These are phyloP conservation scores for Romanogobio albipinnatus DNA, from an alignment of 2,113 vertebrate species.

Conservation along the genomic window DNA sequence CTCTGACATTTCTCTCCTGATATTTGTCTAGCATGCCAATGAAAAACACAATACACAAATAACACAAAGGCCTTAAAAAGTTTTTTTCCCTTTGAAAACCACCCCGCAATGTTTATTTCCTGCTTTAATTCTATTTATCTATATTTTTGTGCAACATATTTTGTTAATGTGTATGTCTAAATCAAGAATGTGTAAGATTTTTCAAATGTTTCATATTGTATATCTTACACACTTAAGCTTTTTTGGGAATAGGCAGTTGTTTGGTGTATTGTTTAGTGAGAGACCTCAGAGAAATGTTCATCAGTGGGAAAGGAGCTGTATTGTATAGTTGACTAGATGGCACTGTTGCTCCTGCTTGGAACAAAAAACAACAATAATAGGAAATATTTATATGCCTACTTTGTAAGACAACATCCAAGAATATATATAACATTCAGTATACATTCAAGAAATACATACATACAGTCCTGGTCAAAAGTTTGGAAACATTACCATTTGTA, in stretches of 20 bases:
- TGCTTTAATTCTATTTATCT: not conserved
- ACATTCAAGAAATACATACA: too few species aligned
- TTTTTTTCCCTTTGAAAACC: not conserved
- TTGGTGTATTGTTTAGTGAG: not conserved
- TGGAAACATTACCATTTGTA: too few species aligned
- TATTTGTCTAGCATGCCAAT: slow-evolving; percentile 44
- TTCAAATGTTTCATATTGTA: not conserved
- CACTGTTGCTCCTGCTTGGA: slow-evolving; percentile 60
- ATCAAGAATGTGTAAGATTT: too few species aligned
- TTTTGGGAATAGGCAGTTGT: not conserved
- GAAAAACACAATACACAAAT: not conserved
- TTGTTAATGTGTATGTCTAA: not conserved
- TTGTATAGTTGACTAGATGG: slow-evolving; percentile 50
- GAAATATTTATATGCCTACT: not conserved
- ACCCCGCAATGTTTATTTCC: not conserved
- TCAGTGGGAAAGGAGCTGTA: not conserved
- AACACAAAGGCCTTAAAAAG: not conserved
- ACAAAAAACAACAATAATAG: not conserved
- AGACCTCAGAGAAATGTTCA: not conserved
- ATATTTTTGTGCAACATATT: not conserved
- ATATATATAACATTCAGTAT: too few species aligned
- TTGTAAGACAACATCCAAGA: not conserved
- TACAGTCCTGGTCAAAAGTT: too few species aligned
- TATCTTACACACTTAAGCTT: not conserved
- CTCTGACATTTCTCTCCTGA: slow-evolving; percentile 4